A percentile compares a stretch with the other conserved stretches of the same genome.
Evolutionary conservation across 2,888 invertebrate species (phyloP).

Genomic region (Napeogenes sylphis): DNA sequence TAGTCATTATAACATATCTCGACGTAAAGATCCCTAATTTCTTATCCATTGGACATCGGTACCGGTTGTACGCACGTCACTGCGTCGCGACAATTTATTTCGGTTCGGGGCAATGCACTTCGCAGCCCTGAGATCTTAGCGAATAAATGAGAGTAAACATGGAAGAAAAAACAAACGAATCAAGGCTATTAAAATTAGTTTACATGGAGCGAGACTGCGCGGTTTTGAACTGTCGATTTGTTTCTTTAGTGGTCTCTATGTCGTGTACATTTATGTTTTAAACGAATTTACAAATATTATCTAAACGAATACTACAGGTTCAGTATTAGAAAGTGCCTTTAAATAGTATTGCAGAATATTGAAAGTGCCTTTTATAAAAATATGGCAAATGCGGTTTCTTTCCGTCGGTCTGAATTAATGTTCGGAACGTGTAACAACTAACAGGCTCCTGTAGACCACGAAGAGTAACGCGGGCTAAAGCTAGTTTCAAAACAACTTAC

Average conservation of each 20-base stretch:
- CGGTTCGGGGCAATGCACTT: constrained; percentile 76
- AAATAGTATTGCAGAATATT: no score
- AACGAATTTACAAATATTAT: background rate
- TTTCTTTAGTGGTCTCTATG: constrained; percentile 3
- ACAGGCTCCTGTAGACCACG: no score
- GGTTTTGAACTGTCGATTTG: constrained; percentile 16
- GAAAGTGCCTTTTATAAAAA: no score
- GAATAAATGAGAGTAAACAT: constrained; percentile 65
- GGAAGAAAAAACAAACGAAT: constrained; percentile 47
- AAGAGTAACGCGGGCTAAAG: no score
- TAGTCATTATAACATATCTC: background rate
- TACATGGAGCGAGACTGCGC: constrained; percentile 29
- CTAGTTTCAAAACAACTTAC: no score
- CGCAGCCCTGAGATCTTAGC: constrained; percentile 67
- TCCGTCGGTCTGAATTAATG: background rate
- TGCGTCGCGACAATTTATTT: constrained; percentile 75
- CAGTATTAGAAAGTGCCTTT: no score
- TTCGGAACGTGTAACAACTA: background rate
- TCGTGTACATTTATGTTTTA: constrained; percentile 4
- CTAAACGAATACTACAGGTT: constrained; percentile 1
- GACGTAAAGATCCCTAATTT: constrained; percentile 32
- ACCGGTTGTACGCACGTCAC: constrained; percentile 70
- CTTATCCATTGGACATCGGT: constrained; percentile 54
- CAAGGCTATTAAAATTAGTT: constrained; percentile 56
- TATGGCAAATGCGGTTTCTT: background rate